Evolutionary conservation across 2,888 invertebrate species (phyloP).

Genomic region (Dicranocentrus wangi): DNA sequence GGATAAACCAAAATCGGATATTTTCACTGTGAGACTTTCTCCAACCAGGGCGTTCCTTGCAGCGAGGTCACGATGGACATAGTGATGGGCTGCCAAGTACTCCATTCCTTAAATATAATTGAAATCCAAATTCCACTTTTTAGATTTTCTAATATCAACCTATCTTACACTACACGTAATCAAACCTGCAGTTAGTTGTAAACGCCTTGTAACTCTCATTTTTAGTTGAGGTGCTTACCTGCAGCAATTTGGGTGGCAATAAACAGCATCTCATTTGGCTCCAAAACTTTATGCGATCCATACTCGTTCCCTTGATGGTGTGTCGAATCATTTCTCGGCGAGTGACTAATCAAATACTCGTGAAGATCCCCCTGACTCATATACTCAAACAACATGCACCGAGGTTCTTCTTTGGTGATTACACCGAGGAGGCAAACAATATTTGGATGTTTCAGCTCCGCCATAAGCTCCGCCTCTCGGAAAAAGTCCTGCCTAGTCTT

Average conservation of each 20-base stretch:
- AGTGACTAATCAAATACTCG: constrained; percentile 93
- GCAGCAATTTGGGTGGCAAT: constrained; percentile 89
- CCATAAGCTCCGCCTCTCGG: constrained; percentile 94
- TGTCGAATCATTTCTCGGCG: constrained; percentile 81
- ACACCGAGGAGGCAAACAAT: constrained; percentile 96
- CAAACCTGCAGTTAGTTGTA: no score
- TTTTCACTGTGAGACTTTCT: constrained; percentile 94
- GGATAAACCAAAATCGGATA: constrained; percentile 81
- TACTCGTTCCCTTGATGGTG: constrained; percentile 77
- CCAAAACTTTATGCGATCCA: constrained; percentile 80
- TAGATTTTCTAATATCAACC: no score
- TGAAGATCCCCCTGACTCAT: constrained; percentile 97
- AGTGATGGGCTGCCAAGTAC: constrained; percentile 84
- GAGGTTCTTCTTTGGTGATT: constrained; percentile 89
- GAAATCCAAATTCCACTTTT: no score
- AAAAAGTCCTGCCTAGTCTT: constrained; percentile 90
- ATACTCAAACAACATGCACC: constrained; percentile 97
- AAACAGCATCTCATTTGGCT: constrained; percentile 90
- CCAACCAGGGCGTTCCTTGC: constrained; percentile 97
- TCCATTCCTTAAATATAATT: constrained; percentile 77
- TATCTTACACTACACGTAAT: no score
- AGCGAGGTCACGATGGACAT: constrained; percentile 90
- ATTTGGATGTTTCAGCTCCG: constrained; percentile 94
- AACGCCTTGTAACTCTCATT: no score
- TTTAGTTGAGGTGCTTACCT: constrained; percentile 72